Conservation (phyloP, 2,888 invertebrate genomes). For the Tenodera sinensis region DNA sequence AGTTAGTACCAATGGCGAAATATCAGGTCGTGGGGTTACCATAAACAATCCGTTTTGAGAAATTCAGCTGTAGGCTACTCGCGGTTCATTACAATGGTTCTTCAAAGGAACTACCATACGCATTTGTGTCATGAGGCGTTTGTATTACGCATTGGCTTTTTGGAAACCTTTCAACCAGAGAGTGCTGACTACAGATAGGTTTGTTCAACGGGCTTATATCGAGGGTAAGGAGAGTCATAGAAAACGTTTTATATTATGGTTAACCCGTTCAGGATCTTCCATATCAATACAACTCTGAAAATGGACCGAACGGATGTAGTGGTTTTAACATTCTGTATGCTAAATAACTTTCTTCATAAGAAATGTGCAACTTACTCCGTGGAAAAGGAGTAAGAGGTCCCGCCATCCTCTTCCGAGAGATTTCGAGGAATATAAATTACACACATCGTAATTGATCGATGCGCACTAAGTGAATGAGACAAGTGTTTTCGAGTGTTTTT, state of each 20-base stretch:
- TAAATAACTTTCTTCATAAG: slow-evolving; percentile 19
- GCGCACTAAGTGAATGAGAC: not conserved
- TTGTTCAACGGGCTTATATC: slow-evolving; percentile 6
- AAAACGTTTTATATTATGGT: slow-evolving; percentile 11
- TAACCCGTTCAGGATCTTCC: slow-evolving; percentile 20
- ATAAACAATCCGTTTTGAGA: slow-evolving; percentile 17
- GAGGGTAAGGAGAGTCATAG: slow-evolving; percentile 14
- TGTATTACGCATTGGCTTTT: slow-evolving; percentile 22
- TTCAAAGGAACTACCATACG: slow-evolving; percentile 27
- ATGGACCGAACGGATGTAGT: not conserved
- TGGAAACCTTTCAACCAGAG: slow-evolving; percentile 7
- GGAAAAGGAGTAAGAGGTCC: not conserved
- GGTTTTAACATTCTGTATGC: slow-evolving; percentile 5
- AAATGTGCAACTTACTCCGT: not conserved
- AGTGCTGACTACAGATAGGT: not conserved
- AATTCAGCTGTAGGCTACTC: no score
- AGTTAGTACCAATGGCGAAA: slow-evolving; percentile 33
- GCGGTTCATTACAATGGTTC: not conserved
- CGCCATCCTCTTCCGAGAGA: no score
- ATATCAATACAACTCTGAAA: slow-evolving; percentile 1
- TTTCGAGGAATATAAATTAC: not conserved
- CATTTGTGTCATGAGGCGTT: slow-evolving; percentile 32
- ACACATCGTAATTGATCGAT: not conserved
- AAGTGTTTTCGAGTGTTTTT: not conserved
- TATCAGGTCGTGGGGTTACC: slow-evolving; percentile 35